Conservation (phyloP, 1,140 invertebrate species). For the Drosophila biarmipes region DNA sequence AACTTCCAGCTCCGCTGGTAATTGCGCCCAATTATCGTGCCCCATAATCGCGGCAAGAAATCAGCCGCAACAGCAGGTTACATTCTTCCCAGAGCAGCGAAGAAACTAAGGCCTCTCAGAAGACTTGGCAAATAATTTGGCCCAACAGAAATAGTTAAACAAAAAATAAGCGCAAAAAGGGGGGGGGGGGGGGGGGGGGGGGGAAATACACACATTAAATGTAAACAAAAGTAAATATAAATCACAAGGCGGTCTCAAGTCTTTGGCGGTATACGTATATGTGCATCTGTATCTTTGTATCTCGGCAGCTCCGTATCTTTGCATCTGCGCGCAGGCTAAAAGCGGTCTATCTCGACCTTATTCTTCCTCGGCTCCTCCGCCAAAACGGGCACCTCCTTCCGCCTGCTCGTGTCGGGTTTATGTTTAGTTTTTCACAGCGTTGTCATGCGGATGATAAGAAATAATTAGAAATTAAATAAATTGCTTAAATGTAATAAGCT, state of each 20-base stretch:
- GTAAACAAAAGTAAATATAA: conserved; percentile 44
- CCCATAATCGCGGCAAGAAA: conserved; percentile 20
- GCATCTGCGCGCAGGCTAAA: conserved; percentile 32
- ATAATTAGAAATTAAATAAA: conserved; percentile 72
- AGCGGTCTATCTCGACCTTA: conserved; percentile 71
- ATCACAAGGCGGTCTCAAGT: conserved; percentile 61
- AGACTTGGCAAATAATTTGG: neutral
- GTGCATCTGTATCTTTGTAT: conserved; percentile 14
- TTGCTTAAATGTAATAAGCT: conserved; percentile 59
- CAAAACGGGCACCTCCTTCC: conserved; percentile 58
- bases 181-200: too few relatives aligned
- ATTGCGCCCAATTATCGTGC: conserved; percentile 33
- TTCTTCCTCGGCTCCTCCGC: conserved; percentile 33
- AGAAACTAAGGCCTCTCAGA: conserved; percentile 1
- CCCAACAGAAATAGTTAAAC: neutral
- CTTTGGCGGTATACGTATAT: conserved; percentile 21
- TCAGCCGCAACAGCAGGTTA: conserved; percentile 22
- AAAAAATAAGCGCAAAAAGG: neutral
- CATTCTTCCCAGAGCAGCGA: conserved; percentile 19
- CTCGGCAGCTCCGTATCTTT: conserved; percentile 6
- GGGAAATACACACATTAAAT: conserved; percentile 12
- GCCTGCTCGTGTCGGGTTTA: conserved; percentile 32
- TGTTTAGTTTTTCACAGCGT: conserved; percentile 34
- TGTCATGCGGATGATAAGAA: conserved; percentile 43
- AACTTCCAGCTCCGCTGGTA: conserved; percentile 5